Base-by-base conservation (phyloP, 2,797 vertebrate genomes). In the Pangasius larnaudii region DNA sequence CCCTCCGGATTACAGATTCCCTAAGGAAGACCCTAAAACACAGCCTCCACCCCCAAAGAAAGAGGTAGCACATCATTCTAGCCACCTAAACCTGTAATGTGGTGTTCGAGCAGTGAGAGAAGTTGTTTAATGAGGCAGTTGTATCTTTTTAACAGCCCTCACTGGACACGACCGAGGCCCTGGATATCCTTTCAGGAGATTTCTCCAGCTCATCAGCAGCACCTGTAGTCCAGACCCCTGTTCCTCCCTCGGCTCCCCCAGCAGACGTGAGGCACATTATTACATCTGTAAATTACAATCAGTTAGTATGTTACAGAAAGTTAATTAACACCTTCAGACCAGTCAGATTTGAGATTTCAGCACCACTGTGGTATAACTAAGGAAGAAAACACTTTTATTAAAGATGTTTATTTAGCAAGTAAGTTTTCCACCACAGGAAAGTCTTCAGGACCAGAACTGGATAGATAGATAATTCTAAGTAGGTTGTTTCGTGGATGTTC, bases 1-100 rank as follows among this genome's bases (percentile, higher is more conserved):
- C 46, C 93, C 93, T 59, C 94, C 95, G 78, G 89, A 53, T 0
- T 96, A 96, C 92, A 94, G 95, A 89, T 95, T 95, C 33, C 91
- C 92, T 3, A 42, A 93, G n/a, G 91, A 94, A 0, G 85, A 95
- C 3, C 88, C 89, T 0, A 91, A 91, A 53, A 91, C 94, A 13
- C 88, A 92, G 58, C 94, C 95, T n/a, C 61, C 80, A 14, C 65
- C 93, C 67, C 93, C 93, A 11, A 65, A 93, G 89, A 93, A 91
- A 27, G 93, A 96, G 93, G 95, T 96, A 83, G 92, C 42, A 4
- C 27, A n/a, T 82, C 36, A 14, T n/a, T 10, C 46, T 19, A 59
- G 10, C 71, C 61, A 19, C 3, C 27, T 53, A 10, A 63, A 24
- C 14, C 13, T 61, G 3, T 10, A 10, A 27, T 39, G 1, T 13